phyloP scores from a whole-genome alignment of 1,140 invertebrate genomes.

The Schlechtendalia chinensis region DNA sequence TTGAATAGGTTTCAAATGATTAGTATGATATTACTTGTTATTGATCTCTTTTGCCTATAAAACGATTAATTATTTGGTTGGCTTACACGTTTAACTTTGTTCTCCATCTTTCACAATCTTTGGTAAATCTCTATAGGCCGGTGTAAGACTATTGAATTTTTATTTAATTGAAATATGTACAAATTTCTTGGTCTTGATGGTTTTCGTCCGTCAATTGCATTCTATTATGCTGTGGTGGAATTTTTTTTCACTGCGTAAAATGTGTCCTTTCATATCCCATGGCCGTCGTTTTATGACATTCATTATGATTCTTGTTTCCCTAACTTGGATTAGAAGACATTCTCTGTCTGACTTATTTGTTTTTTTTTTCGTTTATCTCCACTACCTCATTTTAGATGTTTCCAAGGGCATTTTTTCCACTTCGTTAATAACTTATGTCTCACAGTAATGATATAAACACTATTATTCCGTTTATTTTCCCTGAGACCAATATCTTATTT shows the following conservation, averaged over 20 bases:
- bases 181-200: no score
- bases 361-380: neutral
- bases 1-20: neutral
- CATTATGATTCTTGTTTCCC: neutral
- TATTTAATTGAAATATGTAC: neutral
- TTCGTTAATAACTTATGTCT: neutral
- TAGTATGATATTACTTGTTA: neutral
- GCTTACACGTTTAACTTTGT: no score
- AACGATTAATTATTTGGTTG: neutral
- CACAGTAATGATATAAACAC: neutral
- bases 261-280: neutral
- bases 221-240: no score
- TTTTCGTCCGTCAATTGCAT: no score
- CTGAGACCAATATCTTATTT: no score
- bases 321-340: neutral
- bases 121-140: no score
- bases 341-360: no score
- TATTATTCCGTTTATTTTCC: no score
- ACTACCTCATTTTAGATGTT: neutral
- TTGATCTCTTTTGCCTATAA: slow-evolving; percentile 26
- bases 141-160: neutral
- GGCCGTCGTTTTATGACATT: neutral
- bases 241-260: no score
- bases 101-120: no score
- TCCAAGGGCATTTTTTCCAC: neutral